Base-by-base conservation (phyloP, 92 coral and sea anemone genomes). In the Palythoa grandiflora region DNA sequence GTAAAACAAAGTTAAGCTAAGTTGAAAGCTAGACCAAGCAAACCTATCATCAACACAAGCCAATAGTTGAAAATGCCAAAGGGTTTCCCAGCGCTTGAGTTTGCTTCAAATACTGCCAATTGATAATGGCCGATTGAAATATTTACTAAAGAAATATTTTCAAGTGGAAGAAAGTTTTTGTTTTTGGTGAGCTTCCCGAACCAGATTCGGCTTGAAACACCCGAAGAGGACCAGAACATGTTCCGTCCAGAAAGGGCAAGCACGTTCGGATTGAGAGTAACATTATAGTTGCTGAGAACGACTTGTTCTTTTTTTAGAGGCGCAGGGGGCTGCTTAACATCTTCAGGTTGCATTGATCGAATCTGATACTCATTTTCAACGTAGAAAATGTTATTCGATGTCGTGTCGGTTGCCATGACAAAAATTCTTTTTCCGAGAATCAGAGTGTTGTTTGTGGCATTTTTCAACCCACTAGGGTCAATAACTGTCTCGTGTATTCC, bases 41-140 rank as follows among this genome's bases (percentile, higher is more conserved):
- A 21, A 36, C 39, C 48, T 37, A 77, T 1, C 65, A 53, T 14
- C 16, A 77, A 11, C 2, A 77, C 47, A 21, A 51, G 21, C 65
- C 65, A 52, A 35, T 3, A 53, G 5, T 15, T 52, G 28, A 14
- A 12, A 37, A 21, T 9, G 40, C 0, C 40, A 10, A 68, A 68
- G 4, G 73, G 28, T 6, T 60, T 0, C 15, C 72, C 72, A 68
- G 48, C 48, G 50, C 50, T 2, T 0, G 15, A 21, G 66, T 47
- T 35, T 52, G 68, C 12, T 55, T 77, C 81, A 77, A 77, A 77
- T 16, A 19, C 19, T 5, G 81, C 81, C 65, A 77, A 51, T 37
- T 77, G 81, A 13, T 51, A 77, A 12, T 10, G 11, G 3, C n/a
- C n/a, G n/a, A n/a, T n/a, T n/a, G n/a, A n/a, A n/a, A n/a, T n/a